phyloP scores from a whole-genome alignment of 2,888 invertebrate genomes.

The Sphaerophoria rueppellii region DNA sequence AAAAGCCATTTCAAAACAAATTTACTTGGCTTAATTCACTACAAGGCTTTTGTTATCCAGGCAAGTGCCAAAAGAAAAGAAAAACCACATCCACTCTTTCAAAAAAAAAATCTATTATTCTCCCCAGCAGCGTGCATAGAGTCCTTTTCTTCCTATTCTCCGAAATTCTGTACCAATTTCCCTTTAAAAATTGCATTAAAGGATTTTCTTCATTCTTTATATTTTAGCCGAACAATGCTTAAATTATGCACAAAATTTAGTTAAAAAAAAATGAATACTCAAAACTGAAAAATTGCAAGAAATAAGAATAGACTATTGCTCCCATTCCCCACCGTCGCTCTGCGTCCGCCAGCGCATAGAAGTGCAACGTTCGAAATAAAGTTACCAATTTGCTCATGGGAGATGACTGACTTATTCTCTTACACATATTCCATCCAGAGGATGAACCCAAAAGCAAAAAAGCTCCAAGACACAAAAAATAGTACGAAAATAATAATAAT shows the following conservation, averaged over 20 bases:
- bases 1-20: constrained; percentile 27
- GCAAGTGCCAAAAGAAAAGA: constrained; percentile 27
- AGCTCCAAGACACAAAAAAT: background rate
- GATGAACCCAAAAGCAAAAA: constrained; percentile 5
- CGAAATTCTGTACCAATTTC: constrained; percentile 17
- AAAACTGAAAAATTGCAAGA: constrained; percentile 22
- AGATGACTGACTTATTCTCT: constrained; percentile 14
- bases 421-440: background rate
- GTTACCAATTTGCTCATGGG: constrained; percentile 58
- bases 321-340: background rate
- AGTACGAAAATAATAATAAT: constrained; percentile 24
- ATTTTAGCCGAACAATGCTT: constrained; percentile 47
- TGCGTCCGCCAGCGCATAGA: background rate
- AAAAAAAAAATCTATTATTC: constrained; percentile 46
- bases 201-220: constrained; percentile 35
- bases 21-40: constrained; percentile 54
- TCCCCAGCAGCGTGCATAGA: constrained; percentile 32
- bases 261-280: constrained; percentile 4
- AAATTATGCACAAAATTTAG: constrained; percentile 62
- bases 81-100: constrained; percentile 1
- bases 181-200: constrained; percentile 60
- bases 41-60: constrained; percentile 51
- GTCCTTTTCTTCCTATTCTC: constrained; percentile 28
- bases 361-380: constrained; percentile 60
- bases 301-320: constrained; percentile 3